Evolutionary conservation across 2,888 invertebrate genomes (phyloP).

Genomic region (Hypsopygia costalis): DNA sequence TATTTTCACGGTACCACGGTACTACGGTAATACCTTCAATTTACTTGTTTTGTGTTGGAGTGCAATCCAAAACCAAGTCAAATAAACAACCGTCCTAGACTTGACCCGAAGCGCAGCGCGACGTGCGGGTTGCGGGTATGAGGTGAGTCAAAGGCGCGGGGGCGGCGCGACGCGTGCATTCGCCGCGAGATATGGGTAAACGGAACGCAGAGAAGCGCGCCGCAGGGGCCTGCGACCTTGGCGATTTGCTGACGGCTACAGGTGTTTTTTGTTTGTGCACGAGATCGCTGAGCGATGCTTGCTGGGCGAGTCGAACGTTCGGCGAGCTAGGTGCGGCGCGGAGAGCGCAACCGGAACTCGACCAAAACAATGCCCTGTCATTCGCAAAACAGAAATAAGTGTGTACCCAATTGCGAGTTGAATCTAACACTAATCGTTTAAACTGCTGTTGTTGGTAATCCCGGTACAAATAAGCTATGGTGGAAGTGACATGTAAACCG

Average conservation of each 20-base stretch:
- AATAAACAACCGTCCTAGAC: slow-evolving; percentile 50
- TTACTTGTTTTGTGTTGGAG: too few species aligned
- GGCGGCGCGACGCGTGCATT: slow-evolving; percentile 63
- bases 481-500: too few species aligned
- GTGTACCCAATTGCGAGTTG: not conserved
- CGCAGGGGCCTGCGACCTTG: slow-evolving; percentile 74
- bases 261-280: slow-evolving; percentile 76
- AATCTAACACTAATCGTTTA: not conserved
- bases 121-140: slow-evolving; percentile 34
- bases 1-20: too few species aligned
- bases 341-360: slow-evolving; percentile 57
- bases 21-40: too few species aligned
- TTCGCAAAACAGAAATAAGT: slow-evolving; percentile 23
- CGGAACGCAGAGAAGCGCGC: slow-evolving; percentile 69
- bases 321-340: slow-evolving; percentile 33
- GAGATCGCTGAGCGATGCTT: slow-evolving; percentile 54
- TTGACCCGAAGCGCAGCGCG: slow-evolving; percentile 41
- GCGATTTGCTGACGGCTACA: slow-evolving; percentile 74
- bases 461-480: too few species aligned
- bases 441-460: too few species aligned
- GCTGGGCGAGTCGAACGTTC: slow-evolving; percentile 36
- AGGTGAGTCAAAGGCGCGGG: slow-evolving; percentile 62
- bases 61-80: slow-evolving; percentile 28
- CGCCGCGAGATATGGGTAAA: slow-evolving; percentile 78
- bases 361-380: slow-evolving; percentile 44